A percentile compares a stretch with the other conserved stretches of the same genome.
phyloP scores from a whole-genome alignment of 2,113 vertebrate genomes.

The Laticauda laticaudata region DNA sequence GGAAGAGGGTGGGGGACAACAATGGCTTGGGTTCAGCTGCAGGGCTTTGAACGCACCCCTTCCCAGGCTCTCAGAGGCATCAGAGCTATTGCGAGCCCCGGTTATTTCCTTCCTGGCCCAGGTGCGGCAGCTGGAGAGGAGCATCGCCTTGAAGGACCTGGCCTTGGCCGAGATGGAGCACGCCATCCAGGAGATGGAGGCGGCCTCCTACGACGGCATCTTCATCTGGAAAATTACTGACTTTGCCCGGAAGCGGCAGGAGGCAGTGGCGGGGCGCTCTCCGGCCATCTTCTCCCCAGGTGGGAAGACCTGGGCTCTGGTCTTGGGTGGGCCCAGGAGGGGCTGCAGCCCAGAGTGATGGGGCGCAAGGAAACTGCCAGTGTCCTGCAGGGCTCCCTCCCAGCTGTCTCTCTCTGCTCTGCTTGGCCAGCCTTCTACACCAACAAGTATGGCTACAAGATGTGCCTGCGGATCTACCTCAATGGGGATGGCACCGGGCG shows the following conservation, averaged over 20 bases:
- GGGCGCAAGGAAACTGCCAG: background rate
- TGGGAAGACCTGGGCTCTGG: conserved; percentile 40
- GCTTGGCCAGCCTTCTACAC: conserved; percentile 84
- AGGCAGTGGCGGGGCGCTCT: conserved; percentile 79
- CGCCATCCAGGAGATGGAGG: conserved; percentile 78
- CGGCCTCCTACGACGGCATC: conserved; percentile 84
- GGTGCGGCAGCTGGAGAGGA: conserved; percentile 88
- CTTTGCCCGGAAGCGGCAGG: conserved; percentile 84
- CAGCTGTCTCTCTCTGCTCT: background rate
- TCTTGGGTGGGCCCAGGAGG: background rate
- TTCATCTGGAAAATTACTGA: conserved; percentile 91
- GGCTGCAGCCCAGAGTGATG: background rate
- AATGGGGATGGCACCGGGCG: conserved; percentile 90
- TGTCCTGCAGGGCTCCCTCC: background rate
- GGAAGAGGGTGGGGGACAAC: too few relatives aligned
- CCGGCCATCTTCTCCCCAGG: conserved; percentile 95
- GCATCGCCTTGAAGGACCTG: conserved; percentile 81
- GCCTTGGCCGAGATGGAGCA: conserved; percentile 84
- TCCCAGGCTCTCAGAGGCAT: background rate
- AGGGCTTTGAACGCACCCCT: background rate
- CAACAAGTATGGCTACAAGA: conserved; percentile 93
- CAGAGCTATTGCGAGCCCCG: background rate
- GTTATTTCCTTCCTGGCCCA: conserved; percentile 33
- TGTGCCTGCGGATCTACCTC: conserved; percentile 89
- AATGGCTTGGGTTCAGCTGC: too few relatives aligned